Evolutionary conservation across 2,888 invertebrate genomes (phyloP), one percentile per base, ranked within the genome.

Genomic region (Latrodectus elegans): DNA sequence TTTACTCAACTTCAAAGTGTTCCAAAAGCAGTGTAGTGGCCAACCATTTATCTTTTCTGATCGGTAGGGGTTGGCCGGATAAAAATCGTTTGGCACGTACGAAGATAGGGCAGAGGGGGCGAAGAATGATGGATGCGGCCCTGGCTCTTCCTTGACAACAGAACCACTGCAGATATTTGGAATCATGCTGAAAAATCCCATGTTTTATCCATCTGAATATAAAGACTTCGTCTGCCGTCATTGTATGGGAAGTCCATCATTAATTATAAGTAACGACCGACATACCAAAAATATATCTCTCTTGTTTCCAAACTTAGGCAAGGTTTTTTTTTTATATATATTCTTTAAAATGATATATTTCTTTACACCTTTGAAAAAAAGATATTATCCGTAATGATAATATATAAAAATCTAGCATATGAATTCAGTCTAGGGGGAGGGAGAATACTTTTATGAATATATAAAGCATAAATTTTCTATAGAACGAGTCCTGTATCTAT

Each of bases 31-130:
- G 55, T 72, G n/a, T 17, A 64, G 73, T 55, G 78, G 72, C 55
- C 65, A 22, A 52, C 49, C 80, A 87, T 87, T 87, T 87, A 87
- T 87, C 86, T 87, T 85, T 26, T 70, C 49, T 51, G 84, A 53
- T 52, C 60, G 60, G 77, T 52, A 55, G 76, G 77, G 81, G 74
- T 67, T 53, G 86, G 71, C 51, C 65, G 65, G 76, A 80, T 76
- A 86, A 86, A 86, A 86, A 86, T 86, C 80, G 85, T 86, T 86
- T 76, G 79, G 78, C 70, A 74, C 74, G 85, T 83, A 70, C 51
- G 38, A 75, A 64, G 64, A 26, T 51, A n/a, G 72, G 76, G 71
- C 38, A 51, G 68, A 55, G 81, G 84, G 53, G 65, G 65, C 75
- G 81, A 73, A 73, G 76, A 72, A 87, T 81, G 86, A 87, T 87